Evolutionary conservation across 2,888 invertebrate species (phyloP).

Genomic region (Andrena minutula): DNA sequence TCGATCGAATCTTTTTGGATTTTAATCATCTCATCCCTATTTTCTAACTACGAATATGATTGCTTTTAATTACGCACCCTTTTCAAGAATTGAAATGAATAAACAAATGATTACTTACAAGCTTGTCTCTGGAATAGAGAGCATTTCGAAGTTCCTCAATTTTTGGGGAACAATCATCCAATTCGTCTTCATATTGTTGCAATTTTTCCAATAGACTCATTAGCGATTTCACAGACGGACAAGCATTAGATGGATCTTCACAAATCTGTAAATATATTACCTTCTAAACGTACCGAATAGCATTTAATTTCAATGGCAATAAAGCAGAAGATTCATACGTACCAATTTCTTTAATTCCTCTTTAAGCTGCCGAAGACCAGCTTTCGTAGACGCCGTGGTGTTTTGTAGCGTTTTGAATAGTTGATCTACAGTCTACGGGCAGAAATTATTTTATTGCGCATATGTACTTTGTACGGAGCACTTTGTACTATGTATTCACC

Average conservation of each 20-base stretch:
- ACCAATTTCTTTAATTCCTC: conserved; percentile 73
- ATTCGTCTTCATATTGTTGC: conserved; percentile 72
- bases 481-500: conserved; percentile 48
- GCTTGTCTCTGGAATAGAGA: conserved; percentile 80
- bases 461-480: neutral
- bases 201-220: conserved; percentile 68
- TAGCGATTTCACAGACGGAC: conserved; percentile 56
- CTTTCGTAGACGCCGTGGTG: conserved; percentile 72
- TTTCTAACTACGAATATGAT: conserved; percentile 73
- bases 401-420: conserved; percentile 75
- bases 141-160: conserved; percentile 77
- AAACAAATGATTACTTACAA: conserved; percentile 73
- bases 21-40: conserved; percentile 80
- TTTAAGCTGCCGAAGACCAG: conserved; percentile 72
- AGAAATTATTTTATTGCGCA: conserved; percentile 24
- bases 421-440: conserved; percentile 70
- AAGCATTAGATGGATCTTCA: conserved; percentile 60
- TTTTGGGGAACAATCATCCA: conserved; percentile 73
- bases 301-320: neutral
- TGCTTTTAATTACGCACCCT: neutral
- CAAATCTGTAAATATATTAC: conserved; percentile 63
- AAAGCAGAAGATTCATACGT: conserved; percentile 32
- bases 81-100: neutral
- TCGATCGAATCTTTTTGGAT: conserved; percentile 81
- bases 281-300: neutral